Percentiles rank a stretch among this genome's conserved stretches.
These are phyloP conservation scores for Sebastes ruberrimus DNA, from an alignment of 2,797 vertebrate species.

Conservation along the genomic window DNA sequence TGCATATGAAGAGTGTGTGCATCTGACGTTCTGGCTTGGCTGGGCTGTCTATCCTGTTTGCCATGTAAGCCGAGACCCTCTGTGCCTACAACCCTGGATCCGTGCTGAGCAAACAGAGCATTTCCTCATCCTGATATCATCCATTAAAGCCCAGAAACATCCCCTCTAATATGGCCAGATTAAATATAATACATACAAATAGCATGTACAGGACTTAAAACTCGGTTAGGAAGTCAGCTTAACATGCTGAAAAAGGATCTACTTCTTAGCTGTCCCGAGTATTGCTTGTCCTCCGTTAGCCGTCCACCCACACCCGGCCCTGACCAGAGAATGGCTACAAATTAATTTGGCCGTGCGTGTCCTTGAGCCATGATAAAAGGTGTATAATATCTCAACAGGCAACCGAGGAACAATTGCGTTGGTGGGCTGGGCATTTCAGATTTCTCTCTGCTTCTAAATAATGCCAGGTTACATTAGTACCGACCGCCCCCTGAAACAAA, in stretches of 20 bases:
- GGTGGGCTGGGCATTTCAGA: slow-evolving; percentile 53
- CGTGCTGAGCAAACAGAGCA: slow-evolving; percentile 48
- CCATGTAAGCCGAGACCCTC: slow-evolving; percentile 55
- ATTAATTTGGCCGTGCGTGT: slow-evolving; percentile 41
- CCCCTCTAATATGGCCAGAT: slow-evolving; percentile 58
- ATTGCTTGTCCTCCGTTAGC: slow-evolving; percentile 45
- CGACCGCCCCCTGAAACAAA: slow-evolving; percentile 35
- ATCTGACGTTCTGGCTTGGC: slow-evolving; percentile 35
- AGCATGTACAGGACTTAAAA: slow-evolving; percentile 53
- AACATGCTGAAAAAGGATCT: slow-evolving; percentile 51
- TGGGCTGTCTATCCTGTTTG: slow-evolving; percentile 40
- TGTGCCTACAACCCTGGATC: slow-evolving; percentile 44
- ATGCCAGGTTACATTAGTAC: slow-evolving; percentile 36
- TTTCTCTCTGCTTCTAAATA: slow-evolving; percentile 49
- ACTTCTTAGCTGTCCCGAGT: slow-evolving; percentile 44
- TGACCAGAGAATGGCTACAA: slow-evolving; percentile 23
- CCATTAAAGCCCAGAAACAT: slow-evolving; percentile 47
- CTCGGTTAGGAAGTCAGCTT: slow-evolving; percentile 45
- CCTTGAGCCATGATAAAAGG: slow-evolving; percentile 58
- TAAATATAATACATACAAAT: slow-evolving; percentile 61
- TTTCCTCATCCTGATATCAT: slow-evolving; percentile 59
- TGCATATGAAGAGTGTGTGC: neutral
- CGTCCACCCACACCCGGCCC: slow-evolving; percentile 28
- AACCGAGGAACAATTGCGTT: slow-evolving; percentile 40
- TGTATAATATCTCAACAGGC: slow-evolving; percentile 48